Evolutionary conservation across 2,797 vertebrate species (phyloP).

Genomic region (Gymnoscopelus microlampas): DNA sequence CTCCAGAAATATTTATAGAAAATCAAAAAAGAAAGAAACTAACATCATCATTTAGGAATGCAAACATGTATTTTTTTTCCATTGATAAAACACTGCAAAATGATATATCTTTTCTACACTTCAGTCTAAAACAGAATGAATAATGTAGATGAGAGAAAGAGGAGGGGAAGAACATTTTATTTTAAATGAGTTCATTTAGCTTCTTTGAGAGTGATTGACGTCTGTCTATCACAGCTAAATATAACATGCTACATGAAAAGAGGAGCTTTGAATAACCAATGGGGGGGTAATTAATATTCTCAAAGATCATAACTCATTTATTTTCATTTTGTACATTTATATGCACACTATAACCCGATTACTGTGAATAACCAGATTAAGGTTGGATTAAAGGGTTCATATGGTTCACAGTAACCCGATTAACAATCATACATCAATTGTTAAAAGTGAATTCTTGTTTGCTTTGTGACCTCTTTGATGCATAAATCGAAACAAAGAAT

Average conservation of each 20-base stretch:
- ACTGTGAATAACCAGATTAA: no score
- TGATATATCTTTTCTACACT: conserved; percentile 77
- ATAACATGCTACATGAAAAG: neutral
- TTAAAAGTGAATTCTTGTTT: no score
- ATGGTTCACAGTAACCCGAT: no score
- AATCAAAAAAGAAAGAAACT: conserved; percentile 33
- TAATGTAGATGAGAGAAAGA: conserved; percentile 42
- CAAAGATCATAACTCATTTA: neutral
- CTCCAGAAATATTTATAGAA: conserved; percentile 51
- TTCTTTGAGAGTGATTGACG: conserved; percentile 24
- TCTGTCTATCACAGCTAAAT: conserved; percentile 23
- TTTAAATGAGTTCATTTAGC: conserved; percentile 7
- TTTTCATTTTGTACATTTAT: neutral
- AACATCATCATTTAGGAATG: conserved; percentile 59
- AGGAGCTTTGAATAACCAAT: neutral
- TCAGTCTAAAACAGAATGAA: conserved; percentile 64
- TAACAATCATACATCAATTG: no score
- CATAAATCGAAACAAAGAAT: no score
- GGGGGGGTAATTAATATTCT: neutral
- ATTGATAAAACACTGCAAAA: conserved; percentile 81
- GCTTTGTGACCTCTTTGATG: no score
- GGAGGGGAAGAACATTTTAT: conserved; percentile 14
- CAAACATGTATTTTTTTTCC: conserved; percentile 61
- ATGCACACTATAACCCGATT: no score
- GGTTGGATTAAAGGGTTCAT: no score